phyloP scores from a whole-genome alignment of 2,888 invertebrate genomes.

The Erynnis tages region DNA sequence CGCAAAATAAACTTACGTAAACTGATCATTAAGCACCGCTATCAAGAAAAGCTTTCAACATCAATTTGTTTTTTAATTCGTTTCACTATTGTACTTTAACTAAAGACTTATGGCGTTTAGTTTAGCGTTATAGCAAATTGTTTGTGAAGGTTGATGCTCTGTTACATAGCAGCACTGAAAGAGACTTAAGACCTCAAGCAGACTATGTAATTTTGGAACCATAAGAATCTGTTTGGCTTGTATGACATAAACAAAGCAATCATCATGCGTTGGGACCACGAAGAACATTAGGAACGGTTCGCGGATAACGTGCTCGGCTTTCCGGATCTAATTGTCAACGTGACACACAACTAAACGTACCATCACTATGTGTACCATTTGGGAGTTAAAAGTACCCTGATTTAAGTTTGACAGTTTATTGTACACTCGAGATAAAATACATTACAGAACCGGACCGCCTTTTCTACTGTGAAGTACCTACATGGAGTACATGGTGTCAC shows the following conservation, averaged over 20 bases:
- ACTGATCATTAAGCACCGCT: constrained; percentile 5
- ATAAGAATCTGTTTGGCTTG: constrained; percentile 24
- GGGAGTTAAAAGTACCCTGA: too few species aligned
- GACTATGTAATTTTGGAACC: constrained; percentile 15
- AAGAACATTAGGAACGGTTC: constrained; percentile 53
- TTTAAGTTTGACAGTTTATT: too few species aligned
- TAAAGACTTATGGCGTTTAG: constrained; percentile 1
- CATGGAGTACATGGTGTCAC: too few species aligned
- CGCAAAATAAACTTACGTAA: constrained; percentile 12
- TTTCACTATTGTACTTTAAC: neutral
- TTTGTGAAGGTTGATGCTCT: constrained; percentile 10
- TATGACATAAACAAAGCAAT: constrained; percentile 25
- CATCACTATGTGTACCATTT: neutral
- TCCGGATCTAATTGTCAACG: constrained; percentile 73
- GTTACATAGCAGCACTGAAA: constrained; percentile 1
- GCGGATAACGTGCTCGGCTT: constrained; percentile 54
- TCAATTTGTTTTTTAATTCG: constrained; percentile 16
- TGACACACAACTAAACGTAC: constrained; percentile 39
- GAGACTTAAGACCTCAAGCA: constrained; percentile 3
- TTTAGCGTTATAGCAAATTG: neutral
- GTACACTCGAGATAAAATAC: too few species aligned
- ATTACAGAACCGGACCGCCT: too few species aligned
- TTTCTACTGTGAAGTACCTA: too few species aligned
- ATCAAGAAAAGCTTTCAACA: constrained; percentile 15
- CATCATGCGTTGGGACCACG: constrained; percentile 23